Conservation (phyloP, 2,888 invertebrate species). For the Tiliacea aurago region DNA sequence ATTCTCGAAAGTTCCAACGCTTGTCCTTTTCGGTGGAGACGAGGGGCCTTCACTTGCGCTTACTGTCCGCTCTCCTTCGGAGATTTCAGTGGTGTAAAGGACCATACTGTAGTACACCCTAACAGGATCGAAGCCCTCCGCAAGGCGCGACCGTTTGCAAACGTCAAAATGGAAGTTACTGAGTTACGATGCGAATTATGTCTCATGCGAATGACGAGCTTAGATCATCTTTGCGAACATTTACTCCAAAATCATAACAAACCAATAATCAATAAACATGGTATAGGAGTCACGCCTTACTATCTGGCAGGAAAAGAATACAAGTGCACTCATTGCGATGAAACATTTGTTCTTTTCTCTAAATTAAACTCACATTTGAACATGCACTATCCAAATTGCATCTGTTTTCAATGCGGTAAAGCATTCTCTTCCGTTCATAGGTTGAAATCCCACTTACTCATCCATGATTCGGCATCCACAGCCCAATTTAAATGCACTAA, state of each 20-base stretch:
- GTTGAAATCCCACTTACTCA: conserved; percentile 79
- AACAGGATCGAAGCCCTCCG: conserved; percentile 77
- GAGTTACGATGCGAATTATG: conserved; percentile 81
- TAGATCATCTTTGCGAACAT: conserved; percentile 79
- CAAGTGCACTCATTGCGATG: conserved; percentile 78
- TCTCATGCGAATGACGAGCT: conserved; percentile 64
- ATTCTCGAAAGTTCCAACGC: conserved; percentile 84
- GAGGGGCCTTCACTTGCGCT: conserved; percentile 82
- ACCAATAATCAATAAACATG: conserved; percentile 72
- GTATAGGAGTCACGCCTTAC: conserved; percentile 81
- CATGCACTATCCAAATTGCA: conserved; percentile 82
- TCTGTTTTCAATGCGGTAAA: conserved; percentile 86
- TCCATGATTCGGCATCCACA: conserved; percentile 70
- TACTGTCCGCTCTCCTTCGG: conserved; percentile 80
- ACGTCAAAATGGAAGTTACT: conserved; percentile 82
- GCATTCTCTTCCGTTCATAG: conserved; percentile 77
- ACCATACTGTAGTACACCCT: conserved; percentile 76
- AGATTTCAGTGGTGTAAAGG: conserved; percentile 78
- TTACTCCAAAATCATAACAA: conserved; percentile 77
- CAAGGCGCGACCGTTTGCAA: conserved; percentile 70
- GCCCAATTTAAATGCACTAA: conserved; percentile 75
- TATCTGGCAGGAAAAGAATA: conserved; percentile 73
- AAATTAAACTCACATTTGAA: conserved; percentile 85
- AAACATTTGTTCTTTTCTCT: conserved; percentile 78
- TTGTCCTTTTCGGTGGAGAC: conserved; percentile 84